A percentile compares a stretch with the other conserved stretches of the same genome.
phyloP scores from a whole-genome alignment of 1,140 invertebrate species.

The Zelostemma sp. region DNA sequence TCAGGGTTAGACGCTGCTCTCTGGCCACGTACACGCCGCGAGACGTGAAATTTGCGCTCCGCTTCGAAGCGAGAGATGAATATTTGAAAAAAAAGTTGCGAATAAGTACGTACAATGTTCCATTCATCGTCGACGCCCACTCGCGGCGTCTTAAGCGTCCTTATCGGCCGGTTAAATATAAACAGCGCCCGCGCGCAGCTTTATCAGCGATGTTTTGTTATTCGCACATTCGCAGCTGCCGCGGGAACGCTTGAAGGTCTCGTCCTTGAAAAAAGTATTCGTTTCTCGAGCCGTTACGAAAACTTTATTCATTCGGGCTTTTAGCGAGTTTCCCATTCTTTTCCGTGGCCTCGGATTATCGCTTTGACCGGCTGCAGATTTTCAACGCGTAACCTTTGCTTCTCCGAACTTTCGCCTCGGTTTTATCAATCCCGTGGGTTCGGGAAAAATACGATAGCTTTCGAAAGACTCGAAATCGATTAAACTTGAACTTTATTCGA shows the following conservation, averaged over 20 bases:
- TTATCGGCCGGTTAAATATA: slow-evolving; percentile 43
- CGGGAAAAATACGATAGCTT: slow-evolving; percentile 6
- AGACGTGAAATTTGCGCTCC: too few relatives aligned
- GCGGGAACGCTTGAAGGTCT: slow-evolving; percentile 38
- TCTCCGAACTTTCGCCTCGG: slow-evolving; percentile 34
- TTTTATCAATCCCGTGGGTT: slow-evolving; percentile 23
- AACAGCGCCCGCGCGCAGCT: slow-evolving; percentile 26
- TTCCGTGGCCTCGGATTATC: background rate
- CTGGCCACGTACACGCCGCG: too few relatives aligned
- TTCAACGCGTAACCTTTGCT: slow-evolving; percentile 29
- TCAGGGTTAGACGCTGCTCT: slow-evolving; percentile 45
- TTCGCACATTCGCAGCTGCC: slow-evolving; percentile 31
- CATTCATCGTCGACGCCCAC: slow-evolving; percentile 47
- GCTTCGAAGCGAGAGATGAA: too few relatives aligned
- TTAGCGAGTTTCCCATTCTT: background rate
- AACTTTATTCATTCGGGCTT: background rate
- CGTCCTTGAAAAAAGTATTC: slow-evolving; percentile 38
- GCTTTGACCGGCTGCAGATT: background rate
- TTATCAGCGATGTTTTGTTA: slow-evolving; percentile 39
- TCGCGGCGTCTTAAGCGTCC: slow-evolving; percentile 9
- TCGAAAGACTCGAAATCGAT: slow-evolving; percentile 29
- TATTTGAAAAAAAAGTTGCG: too few relatives aligned
- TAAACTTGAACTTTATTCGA: slow-evolving; percentile 36
- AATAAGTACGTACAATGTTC: slow-evolving; percentile 31
- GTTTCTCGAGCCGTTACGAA: background rate